Conservation (phyloP, 2,888 invertebrate species). For the Vesta saturnalis region DNA sequence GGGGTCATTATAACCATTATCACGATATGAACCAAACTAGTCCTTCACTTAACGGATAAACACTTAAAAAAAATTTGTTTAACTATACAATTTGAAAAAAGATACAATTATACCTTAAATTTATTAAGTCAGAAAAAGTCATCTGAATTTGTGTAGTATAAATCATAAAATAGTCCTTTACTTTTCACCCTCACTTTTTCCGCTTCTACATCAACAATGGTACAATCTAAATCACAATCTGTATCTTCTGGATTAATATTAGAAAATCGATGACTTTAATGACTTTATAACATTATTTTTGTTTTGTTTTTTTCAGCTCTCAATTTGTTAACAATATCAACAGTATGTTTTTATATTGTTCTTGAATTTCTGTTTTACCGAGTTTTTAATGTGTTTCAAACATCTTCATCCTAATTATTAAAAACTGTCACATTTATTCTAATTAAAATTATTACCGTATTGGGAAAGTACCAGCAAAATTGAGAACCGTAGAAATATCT, state of each 20-base stretch:
- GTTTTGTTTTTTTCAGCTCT: conserved; percentile 62
- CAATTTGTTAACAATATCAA: conserved; percentile 62
- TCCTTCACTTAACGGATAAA: conserved; percentile 61
- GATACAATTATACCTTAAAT: conserved; percentile 54
- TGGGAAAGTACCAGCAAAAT: conserved; percentile 77
- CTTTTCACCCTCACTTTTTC: conserved; percentile 43
- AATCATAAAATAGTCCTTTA: conserved; percentile 67
- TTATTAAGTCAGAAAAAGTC: conserved; percentile 60
- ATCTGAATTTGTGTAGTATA: conserved; percentile 68
- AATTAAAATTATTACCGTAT: conserved; percentile 64
- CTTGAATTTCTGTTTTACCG: conserved; percentile 63
- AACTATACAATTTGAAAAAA: conserved; percentile 22
- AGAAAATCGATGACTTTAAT: conserved; percentile 67
- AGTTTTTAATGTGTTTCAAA: conserved; percentile 63
- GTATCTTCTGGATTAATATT: conserved; percentile 39
- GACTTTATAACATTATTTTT: conserved; percentile 69
- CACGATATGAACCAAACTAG: conserved; percentile 55
- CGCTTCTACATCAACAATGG: conserved; percentile 70
- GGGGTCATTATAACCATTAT: conserved; percentile 54
- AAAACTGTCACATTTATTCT: conserved; percentile 17
- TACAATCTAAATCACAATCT: conserved; percentile 55
- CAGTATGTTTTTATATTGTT: conserved; percentile 63
- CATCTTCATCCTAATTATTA: conserved; percentile 63
- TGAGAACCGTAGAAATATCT: conserved; percentile 70
- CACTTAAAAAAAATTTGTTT: conserved; percentile 55